Percentiles rank a stretch among this genome's conserved stretches.
These are phyloP conservation scores for Idaea biselata DNA, from an alignment of 2,888 invertebrate genomes.

Conservation along the genomic window DNA sequence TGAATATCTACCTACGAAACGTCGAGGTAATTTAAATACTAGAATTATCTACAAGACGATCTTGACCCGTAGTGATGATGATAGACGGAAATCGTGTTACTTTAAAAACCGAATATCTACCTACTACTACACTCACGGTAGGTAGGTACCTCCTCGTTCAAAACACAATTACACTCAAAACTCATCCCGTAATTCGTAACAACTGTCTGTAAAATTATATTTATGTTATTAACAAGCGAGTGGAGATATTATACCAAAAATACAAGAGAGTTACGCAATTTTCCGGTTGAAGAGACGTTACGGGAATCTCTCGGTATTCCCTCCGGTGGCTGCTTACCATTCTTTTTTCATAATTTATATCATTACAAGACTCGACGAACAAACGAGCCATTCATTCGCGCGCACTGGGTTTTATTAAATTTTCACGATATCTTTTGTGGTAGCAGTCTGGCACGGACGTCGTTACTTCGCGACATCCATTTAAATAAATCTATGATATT, in stretches of 20 bases:
- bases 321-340: slow-evolving; percentile 32
- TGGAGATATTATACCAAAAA: slow-evolving; percentile 15
- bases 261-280: slow-evolving; percentile 47
- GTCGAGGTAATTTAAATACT: too few relatives aligned
- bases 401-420: slow-evolving; percentile 38
- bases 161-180: background rate
- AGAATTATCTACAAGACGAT: too few relatives aligned
- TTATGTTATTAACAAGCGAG: background rate
- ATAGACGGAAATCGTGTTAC: too few relatives aligned
- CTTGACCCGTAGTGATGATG: too few relatives aligned
- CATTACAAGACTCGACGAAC: slow-evolving; percentile 45
- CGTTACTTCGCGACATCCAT: slow-evolving; percentile 45
- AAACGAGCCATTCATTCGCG: slow-evolving; percentile 47
- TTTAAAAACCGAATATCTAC: too few relatives aligned
- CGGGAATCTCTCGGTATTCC: slow-evolving; percentile 44
- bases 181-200: background rate
- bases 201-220: background rate
- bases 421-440: slow-evolving; percentile 38
- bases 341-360: slow-evolving; percentile 47
- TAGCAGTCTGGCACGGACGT: slow-evolving; percentile 44
- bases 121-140: too few relatives aligned
- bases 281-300: slow-evolving; percentile 40
- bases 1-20: too few relatives aligned
- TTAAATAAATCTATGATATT: slow-evolving; percentile 42
- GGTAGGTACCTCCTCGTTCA: too few relatives aligned